Conservation (phyloP, 2,113 vertebrate species). For the Trematocara unimaculatum region DNA sequence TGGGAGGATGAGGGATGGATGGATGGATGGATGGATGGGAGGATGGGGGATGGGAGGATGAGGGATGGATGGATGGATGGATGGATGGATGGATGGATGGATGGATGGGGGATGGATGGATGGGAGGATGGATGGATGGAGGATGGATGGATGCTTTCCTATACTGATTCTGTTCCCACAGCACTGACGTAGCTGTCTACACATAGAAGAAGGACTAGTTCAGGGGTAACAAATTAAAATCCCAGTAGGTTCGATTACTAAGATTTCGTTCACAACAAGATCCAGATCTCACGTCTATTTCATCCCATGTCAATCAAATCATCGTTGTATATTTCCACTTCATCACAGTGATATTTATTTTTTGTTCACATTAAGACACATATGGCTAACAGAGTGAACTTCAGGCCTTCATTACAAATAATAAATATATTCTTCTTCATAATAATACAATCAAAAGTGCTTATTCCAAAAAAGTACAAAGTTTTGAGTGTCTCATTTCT, state of each 20-base stretch:
- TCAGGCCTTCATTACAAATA: not conserved
- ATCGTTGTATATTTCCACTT: not conserved
- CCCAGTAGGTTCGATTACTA: not conserved
- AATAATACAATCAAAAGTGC: not conserved
- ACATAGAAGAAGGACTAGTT: not conserved
- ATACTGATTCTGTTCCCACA: not conserved
- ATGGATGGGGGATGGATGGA: too few relatives aligned
- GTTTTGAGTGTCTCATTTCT: not conserved
- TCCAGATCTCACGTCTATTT: not conserved
- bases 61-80: rapidly evolving
- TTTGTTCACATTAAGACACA: not conserved
- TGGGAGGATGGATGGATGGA: rapidly evolving
- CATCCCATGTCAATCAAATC: not conserved
- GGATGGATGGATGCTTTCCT: not conserved
- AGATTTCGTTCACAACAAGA: not conserved
- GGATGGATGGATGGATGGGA: too few relatives aligned
- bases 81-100: too few relatives aligned
- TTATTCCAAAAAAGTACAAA: not conserved
- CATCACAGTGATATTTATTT: not conserved
- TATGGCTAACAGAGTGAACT: not conserved
- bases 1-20: rapidly evolving
- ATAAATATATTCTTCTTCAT: not conserved
- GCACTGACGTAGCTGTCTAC: not conserved
- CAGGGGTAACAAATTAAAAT: not conserved
- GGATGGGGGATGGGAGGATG: too few relatives aligned